These are phyloP conservation scores for Eurystomus gularis DNA, from an alignment of 2,113 vertebrate genomes.

Conservation along the genomic window DNA sequence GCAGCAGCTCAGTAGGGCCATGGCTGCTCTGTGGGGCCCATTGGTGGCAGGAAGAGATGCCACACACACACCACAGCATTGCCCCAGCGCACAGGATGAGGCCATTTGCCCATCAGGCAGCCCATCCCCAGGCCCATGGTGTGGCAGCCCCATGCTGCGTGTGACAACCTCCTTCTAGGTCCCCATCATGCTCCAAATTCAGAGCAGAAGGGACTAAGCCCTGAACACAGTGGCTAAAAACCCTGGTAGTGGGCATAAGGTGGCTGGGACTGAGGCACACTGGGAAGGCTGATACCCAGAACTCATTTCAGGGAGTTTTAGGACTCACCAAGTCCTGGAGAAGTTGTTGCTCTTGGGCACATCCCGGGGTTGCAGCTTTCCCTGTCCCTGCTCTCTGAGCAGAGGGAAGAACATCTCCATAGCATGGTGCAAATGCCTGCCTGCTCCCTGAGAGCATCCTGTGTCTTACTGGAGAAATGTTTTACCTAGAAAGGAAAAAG, in stretches of 20 bases:
- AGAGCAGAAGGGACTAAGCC: neutral
- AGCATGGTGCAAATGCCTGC: neutral
- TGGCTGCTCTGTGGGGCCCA: neutral
- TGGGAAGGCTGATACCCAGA: neutral
- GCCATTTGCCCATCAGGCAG: neutral
- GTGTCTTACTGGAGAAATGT: accelerated
- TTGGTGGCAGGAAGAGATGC: neutral
- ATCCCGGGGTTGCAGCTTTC: neutral
- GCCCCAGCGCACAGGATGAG: neutral
- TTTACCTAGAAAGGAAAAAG: neutral
- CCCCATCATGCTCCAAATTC: neutral
- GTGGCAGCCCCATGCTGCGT: neutral
- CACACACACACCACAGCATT: neutral
- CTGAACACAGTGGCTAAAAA: neutral
- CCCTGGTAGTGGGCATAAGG: accelerated
- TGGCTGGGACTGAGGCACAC: neutral
- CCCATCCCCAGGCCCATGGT: accelerated
- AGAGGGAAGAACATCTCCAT: neutral
- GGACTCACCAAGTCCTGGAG: neutral
- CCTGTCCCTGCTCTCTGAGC: neutral
- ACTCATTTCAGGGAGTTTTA: neutral
- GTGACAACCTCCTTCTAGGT: neutral
- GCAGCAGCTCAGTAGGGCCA: neutral
- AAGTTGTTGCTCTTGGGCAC: neutral
- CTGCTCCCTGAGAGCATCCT: neutral